Evolutionary conservation across 2,888 invertebrate species (phyloP).

Genomic region (Osmoderma eremita): DNA sequence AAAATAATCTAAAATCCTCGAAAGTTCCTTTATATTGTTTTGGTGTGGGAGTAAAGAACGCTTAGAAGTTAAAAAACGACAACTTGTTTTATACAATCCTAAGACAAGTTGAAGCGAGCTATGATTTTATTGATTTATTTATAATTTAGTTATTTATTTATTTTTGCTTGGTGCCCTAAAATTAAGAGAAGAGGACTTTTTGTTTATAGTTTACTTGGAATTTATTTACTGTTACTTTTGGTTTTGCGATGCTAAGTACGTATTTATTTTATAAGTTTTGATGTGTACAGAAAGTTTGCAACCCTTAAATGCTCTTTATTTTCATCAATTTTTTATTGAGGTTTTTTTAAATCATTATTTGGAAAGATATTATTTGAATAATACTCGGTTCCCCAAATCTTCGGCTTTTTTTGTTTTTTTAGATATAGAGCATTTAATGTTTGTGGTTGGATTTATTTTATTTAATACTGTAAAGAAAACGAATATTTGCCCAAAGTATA

Average conservation of each 20-base stretch:
- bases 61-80: constrained; percentile 38
- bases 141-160: constrained; percentile 44
- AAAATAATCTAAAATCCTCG: constrained; percentile 29
- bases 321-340: neutral
- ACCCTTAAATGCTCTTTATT: constrained; percentile 47
- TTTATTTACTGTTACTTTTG: constrained; percentile 42
- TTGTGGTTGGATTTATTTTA: constrained; percentile 59
- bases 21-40: constrained; percentile 34
- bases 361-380: constrained; percentile 10
- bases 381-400: constrained; percentile 28
- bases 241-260: constrained; percentile 42
- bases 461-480: constrained; percentile 48
- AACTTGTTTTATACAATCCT: constrained; percentile 32
- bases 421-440: constrained; percentile 55
- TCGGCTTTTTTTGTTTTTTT: constrained; percentile 30
- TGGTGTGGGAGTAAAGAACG: constrained; percentile 38
- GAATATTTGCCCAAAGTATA: constrained; percentile 59
- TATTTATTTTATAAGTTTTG: constrained; percentile 45
- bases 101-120: constrained; percentile 40
- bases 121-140: constrained; percentile 40
- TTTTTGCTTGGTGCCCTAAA: constrained; percentile 43
- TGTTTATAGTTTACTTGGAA: constrained; percentile 44
- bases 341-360: constrained; percentile 26
- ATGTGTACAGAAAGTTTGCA: constrained; percentile 50
- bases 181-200: constrained; percentile 39